Evolutionary conservation across 1,140 invertebrate genomes (phyloP).

Genomic region (Micrasema longulum): DNA sequence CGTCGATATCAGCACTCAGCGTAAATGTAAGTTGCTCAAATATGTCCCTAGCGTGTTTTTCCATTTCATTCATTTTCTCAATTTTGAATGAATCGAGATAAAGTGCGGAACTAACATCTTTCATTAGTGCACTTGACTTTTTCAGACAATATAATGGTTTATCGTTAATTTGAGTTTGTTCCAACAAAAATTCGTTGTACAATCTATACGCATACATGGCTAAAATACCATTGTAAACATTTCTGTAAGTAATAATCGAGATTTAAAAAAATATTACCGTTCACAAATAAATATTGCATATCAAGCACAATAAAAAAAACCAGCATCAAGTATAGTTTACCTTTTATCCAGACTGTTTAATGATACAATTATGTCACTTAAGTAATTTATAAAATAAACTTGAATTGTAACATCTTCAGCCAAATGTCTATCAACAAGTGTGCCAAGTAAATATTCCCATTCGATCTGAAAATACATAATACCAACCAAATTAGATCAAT

Average conservation of each 20-base stretch:
- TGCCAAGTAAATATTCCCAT: slow-evolving; percentile 19
- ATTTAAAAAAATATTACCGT: no score
- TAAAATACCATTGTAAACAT: slow-evolving; percentile 26
- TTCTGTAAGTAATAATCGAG: neutral
- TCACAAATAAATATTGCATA: no score
- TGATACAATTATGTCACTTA: neutral
- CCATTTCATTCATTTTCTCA: slow-evolving; percentile 11
- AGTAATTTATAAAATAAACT: slow-evolving; percentile 32
- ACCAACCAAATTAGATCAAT: no score
- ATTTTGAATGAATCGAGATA: slow-evolving; percentile 34
- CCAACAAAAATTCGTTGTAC: slow-evolving; percentile 35
- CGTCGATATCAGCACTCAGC: slow-evolving; percentile 1
- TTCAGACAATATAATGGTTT: slow-evolving; percentile 20
- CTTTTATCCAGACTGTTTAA: slow-evolving; percentile 17
- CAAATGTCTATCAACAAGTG: slow-evolving; percentile 1
- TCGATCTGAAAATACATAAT: slow-evolving; percentile 38
- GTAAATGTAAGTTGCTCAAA: slow-evolving; percentile 28
- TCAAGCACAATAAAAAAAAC: no score
- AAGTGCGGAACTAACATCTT: slow-evolving; percentile 32
- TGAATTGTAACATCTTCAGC: slow-evolving; percentile 14
- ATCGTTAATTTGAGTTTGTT: slow-evolving; percentile 23
- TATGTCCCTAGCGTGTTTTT: slow-evolving; percentile 29
- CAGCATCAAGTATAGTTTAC: neutral
- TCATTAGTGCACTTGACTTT: slow-evolving; percentile 26
- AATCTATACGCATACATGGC: slow-evolving; percentile 40